These are phyloP conservation scores for Iguana delicatissima DNA, from an alignment of 2,797 vertebrate genomes.

Conservation along the genomic window DNA sequence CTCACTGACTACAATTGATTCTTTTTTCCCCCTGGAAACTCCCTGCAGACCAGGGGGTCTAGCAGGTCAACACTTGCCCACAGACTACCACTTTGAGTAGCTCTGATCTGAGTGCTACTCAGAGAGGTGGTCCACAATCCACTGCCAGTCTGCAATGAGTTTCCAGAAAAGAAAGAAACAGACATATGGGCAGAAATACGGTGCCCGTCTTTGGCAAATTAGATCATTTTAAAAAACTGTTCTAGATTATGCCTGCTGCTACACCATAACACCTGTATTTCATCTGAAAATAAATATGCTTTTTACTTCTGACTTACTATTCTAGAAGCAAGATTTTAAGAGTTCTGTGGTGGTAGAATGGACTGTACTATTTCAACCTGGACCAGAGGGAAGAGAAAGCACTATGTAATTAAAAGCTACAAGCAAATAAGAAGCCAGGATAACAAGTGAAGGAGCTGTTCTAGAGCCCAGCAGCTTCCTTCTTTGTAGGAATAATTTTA, in stretches of 20 bases:
- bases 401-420: neutral
- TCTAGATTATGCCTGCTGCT: neutral
- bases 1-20: no score
- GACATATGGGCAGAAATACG: no score
- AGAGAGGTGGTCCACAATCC: neutral
- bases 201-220: no score
- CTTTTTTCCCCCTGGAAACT: no score
- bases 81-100: neutral
- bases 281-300: constrained; percentile 1
- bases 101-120: no score
- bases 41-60: no score
- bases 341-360: neutral
- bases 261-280: neutral
- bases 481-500: neutral
- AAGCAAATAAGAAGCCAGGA: neutral
- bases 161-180: no score
- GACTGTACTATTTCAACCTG: neutral
- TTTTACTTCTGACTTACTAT: neutral
- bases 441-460: neutral
- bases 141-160: neutral
- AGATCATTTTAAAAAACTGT: neutral
- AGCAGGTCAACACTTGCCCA: no score
- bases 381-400: neutral
- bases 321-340: neutral
- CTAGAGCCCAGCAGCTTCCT: neutral